Percentiles rank a stretch among this genome's conserved stretches.
These are phyloP conservation scores for Salmo trutta DNA, from an alignment of 2,797 vertebrate genomes.

Conservation along the genomic window DNA sequence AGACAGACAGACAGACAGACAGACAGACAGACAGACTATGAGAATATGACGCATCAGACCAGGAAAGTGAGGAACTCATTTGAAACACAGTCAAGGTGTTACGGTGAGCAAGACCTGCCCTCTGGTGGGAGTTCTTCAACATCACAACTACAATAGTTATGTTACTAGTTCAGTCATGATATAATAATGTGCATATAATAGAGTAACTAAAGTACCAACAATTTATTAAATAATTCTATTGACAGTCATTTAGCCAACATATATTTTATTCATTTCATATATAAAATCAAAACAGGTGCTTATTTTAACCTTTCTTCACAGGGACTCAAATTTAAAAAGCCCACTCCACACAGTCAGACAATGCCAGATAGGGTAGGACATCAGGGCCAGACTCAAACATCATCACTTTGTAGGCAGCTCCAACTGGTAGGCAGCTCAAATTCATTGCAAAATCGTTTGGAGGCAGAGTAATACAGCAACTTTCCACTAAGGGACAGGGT, in stretches of 20 bases:
- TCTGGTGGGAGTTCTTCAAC: conserved; percentile 51
- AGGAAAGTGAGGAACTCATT: neutral
- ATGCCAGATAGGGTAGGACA: neutral
- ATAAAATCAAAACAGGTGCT: conserved; percentile 59
- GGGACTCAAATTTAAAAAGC: conserved; percentile 29
- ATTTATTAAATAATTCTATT: neutral
- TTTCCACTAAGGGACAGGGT: conserved; percentile 67
- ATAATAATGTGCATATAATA: neutral
- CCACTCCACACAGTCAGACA: conserved; percentile 18
- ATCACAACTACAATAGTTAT: conserved; percentile 27
- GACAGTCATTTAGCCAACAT: conserved; percentile 50
- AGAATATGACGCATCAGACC: neutral
- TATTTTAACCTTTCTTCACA: conserved; percentile 57
- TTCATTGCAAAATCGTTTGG: conserved; percentile 8
- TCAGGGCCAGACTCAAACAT: neutral
- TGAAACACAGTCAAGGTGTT: neutral
- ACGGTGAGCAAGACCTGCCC: conserved; percentile 32
- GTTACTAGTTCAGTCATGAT: neutral
- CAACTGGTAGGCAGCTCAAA: conserved; percentile 14
- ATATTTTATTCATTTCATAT: conserved; percentile 74
- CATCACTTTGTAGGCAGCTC: neutral
- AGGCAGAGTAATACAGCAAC: conserved; percentile 39
- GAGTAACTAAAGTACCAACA: neutral
- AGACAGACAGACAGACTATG: no score
- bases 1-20: neutral